Evolutionary conservation across 2,888 invertebrate species (phyloP).

Genomic region (Laothoe populi): DNA sequence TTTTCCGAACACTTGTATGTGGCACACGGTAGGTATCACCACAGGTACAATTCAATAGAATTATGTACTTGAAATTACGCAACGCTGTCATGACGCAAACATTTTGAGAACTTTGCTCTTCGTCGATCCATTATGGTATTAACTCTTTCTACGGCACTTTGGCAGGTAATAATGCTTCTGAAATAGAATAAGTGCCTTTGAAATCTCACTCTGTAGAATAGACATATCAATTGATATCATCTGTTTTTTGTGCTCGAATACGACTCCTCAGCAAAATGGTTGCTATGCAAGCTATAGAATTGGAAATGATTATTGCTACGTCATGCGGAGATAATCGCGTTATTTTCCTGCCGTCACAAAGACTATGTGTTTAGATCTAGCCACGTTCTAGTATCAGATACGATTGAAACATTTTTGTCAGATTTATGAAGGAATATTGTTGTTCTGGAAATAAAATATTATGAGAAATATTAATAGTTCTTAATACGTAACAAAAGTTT

Average conservation of each 20-base stretch:
- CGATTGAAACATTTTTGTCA: background rate
- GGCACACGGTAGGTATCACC: slow-evolving; percentile 17
- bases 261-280: background rate
- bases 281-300: slow-evolving; percentile 11
- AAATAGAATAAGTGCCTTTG: slow-evolving; percentile 27
- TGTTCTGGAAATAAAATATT: no score
- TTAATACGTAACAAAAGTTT: no score
- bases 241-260: background rate
- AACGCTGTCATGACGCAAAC: slow-evolving; percentile 31
- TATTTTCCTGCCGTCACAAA: slow-evolving; percentile 8
- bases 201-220: background rate
- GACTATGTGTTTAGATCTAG: background rate
- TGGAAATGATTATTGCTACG: slow-evolving; percentile 20
- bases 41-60: slow-evolving; percentile 26
- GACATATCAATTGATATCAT: slow-evolving; percentile 7
- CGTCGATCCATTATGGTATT: slow-evolving; percentile 25
- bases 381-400: background rate
- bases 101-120: slow-evolving; percentile 26
- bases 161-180: slow-evolving; percentile 13
- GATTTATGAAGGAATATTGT: no score
- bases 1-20: slow-evolving; percentile 23
- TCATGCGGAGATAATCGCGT: slow-evolving; percentile 15
- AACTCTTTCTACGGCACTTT: slow-evolving; percentile 11
- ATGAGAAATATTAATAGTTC: no score
- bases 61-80: slow-evolving; percentile 30